Evolutionary conservation across 2,113 vertebrate genomes (phyloP).

Genomic region (Myrmecobius fasciatus): DNA sequence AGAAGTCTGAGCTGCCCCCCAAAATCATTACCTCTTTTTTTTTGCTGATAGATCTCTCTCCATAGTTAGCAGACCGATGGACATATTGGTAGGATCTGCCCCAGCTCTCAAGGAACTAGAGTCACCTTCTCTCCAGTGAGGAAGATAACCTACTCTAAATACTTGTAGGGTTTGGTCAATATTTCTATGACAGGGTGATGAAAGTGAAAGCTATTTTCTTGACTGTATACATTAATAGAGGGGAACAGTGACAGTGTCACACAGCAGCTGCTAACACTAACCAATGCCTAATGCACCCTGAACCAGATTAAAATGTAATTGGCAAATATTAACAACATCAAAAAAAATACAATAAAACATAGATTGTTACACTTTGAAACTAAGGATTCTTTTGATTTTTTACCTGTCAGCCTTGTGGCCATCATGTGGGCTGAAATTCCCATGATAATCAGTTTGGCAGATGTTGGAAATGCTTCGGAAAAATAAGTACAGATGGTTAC

Average conservation of each 20-base stretch:
- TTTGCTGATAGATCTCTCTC: neutral
- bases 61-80: neutral
- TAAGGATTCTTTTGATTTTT: neutral
- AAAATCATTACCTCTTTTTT: neutral
- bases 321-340: neutral
- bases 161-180: neutral
- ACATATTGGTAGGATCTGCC: neutral
- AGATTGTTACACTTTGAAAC: neutral
- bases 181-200: neutral
- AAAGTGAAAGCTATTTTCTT: neutral
- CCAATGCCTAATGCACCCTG: neutral
- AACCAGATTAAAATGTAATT: neutral
- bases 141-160: neutral
- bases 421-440: neutral
- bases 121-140: neutral
- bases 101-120: neutral
- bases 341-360: neutral
- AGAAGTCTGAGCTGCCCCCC: neutral
- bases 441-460: neutral
- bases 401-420: neutral
- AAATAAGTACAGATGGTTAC: slow-evolving; percentile 2
- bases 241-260: neutral
- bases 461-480: neutral
- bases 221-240: neutral
- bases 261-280: neutral